phyloP scores from a whole-genome alignment of 2,888 invertebrate genomes.

The Achlya flavicornis region DNA sequence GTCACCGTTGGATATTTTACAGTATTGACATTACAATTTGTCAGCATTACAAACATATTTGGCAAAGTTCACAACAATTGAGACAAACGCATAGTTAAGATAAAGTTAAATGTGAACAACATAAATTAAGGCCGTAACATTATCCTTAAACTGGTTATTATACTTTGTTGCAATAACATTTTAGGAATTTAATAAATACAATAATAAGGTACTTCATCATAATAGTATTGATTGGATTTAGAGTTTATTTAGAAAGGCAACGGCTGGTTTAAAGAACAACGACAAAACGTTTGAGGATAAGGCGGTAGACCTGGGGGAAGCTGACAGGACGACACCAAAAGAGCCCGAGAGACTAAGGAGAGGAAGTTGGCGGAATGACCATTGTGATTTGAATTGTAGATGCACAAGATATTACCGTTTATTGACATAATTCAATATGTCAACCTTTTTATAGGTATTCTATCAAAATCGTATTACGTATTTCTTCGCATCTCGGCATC shows the following conservation, averaged over 20 bases:
- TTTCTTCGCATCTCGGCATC: not conserved
- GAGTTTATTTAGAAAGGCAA: no score
- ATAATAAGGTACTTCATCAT: not conserved
- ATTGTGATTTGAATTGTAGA: no score
- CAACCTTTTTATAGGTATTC: not conserved
- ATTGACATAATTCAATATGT: not conserved
- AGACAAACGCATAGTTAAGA: conserved; percentile 21
- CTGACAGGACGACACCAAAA: no score
- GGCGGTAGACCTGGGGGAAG: no score
- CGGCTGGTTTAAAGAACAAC: no score
- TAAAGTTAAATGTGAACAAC: conserved; percentile 37
- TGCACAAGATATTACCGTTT: not conserved
- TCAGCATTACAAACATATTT: conserved; percentile 20
- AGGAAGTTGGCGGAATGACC: no score
- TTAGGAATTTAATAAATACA: not conserved
- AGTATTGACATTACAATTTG: conserved; percentile 5
- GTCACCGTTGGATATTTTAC: not conserved
- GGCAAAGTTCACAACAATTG: conserved; percentile 28
- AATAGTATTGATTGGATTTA: not conserved
- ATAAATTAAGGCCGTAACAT: conserved; percentile 26
- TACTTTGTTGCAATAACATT: conserved; percentile 1
- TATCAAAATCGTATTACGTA: not conserved
- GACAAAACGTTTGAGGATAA: no score
- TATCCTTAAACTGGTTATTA: conserved; percentile 14
- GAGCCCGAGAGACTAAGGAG: no score